These are phyloP conservation scores for Chitala chitala DNA, from an alignment of 2,113 vertebrate species.

Conservation along the genomic window DNA sequence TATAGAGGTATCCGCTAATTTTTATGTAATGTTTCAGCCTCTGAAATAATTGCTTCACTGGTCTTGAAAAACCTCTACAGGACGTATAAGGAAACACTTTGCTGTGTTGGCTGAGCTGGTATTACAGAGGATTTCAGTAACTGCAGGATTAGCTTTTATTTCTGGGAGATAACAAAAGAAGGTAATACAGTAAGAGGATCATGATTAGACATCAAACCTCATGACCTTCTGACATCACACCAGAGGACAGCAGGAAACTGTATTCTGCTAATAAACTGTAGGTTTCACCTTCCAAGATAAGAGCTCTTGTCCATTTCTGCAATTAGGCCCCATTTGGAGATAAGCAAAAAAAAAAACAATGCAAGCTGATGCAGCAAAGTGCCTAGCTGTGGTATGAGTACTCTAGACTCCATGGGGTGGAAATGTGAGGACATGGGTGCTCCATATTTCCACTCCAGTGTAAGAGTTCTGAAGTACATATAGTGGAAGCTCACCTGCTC, in stretches of 20 bases:
- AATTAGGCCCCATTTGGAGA: constrained; percentile 14
- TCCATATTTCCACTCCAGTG: not conserved
- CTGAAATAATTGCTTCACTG: no score
- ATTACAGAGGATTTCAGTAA: constrained; percentile 22
- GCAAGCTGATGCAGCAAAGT: not conserved
- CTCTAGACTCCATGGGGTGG: no score
- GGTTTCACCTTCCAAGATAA: not conserved
- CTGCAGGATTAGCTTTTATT: constrained; percentile 26
- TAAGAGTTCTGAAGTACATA: constrained; percentile 15
- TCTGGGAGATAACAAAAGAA: not conserved
- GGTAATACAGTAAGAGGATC: constrained; percentile 2
- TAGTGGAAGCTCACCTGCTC: constrained; percentile 75
- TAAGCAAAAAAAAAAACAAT: not conserved
- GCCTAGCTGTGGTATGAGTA: no score
- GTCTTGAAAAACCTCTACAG: no score
- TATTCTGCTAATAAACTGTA: not conserved
- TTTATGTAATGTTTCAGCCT: no score
- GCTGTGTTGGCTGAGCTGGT: constrained; percentile 3
- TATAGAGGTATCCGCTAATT: no score
- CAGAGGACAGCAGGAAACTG: not conserved
- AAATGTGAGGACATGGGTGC: not conserved
- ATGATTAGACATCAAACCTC: not conserved
- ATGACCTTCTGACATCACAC: not conserved
- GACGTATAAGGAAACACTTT: no score
- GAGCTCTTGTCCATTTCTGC: not conserved